These are phyloP conservation scores for Leucophora obtusa DNA, from an alignment of 2,888 invertebrate species.

Conservation along the genomic window DNA sequence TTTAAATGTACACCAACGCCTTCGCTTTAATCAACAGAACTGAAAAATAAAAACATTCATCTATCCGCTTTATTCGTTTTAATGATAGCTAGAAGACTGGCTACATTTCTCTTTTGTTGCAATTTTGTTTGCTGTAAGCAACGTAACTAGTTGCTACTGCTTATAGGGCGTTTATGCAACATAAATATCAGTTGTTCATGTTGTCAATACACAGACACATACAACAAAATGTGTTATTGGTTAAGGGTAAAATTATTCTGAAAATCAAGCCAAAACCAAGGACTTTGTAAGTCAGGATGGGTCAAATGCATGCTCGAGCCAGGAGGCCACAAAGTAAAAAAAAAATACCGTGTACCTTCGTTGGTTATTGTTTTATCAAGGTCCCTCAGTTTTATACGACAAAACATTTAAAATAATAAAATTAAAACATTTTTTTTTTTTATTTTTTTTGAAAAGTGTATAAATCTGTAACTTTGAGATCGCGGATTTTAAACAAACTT, in stretches of 20 bases:
- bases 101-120: conserved; percentile 26
- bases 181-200: conserved; percentile 58
- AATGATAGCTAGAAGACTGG: conserved; percentile 52
- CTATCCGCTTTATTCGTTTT: conserved; percentile 42
- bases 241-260: neutral
- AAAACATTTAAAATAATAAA: too few species aligned
- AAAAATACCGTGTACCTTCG: too few species aligned
- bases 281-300: too few species aligned
- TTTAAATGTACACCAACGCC: conserved; percentile 64
- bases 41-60: conserved; percentile 18
- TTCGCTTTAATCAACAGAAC: conserved; percentile 41
- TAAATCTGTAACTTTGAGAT: too few species aligned
- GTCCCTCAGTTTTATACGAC: too few species aligned
- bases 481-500: too few species aligned
- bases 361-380: too few species aligned
- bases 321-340: too few species aligned
- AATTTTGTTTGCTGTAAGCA: conserved; percentile 57
- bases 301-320: too few species aligned
- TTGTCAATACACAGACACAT: neutral
- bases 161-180: conserved; percentile 63
- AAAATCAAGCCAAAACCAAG: too few species aligned
- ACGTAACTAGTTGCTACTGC: conserved; percentile 64
- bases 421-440: too few species aligned
- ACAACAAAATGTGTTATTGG: neutral
- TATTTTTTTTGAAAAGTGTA: too few species aligned